phyloP scores from a whole-genome alignment of 2,797 vertebrate genomes.

The Odontamblyopus lacepedii region DNA sequence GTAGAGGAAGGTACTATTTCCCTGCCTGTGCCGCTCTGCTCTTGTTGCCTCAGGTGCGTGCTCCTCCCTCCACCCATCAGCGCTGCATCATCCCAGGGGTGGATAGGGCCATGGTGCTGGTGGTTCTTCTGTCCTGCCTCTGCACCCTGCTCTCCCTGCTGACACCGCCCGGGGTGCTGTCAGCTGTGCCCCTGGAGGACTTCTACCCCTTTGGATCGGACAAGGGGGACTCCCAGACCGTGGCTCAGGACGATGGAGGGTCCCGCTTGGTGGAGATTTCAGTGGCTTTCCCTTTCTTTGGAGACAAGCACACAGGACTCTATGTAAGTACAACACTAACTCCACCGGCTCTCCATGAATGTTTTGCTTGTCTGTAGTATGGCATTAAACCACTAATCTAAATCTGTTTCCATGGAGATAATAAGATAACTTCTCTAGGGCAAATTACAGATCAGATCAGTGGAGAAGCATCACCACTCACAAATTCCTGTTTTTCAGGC shows the following conservation, averaged over 20 bases:
- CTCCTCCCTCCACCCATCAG: conserved; percentile 58
- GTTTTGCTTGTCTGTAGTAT: no score
- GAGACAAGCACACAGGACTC: conserved; percentile 89
- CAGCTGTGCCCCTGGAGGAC: conserved; percentile 84
- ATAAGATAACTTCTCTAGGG: no score
- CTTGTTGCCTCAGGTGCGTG: conserved; percentile 68
- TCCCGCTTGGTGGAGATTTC: conserved; percentile 90
- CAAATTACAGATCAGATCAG: no score
- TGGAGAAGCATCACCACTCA: no score
- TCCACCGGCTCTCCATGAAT: background rate
- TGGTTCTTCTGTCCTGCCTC: conserved; percentile 76
- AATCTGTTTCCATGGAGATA: no score
- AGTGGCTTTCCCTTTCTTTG: conserved; percentile 91
- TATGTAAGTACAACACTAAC: conserved; percentile 86
- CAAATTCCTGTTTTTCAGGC: no score
- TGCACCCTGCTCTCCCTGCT: conserved; percentile 70
- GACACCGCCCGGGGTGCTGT: conserved; percentile 66
- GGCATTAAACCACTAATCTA: no score
- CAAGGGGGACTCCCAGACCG: conserved; percentile 85
- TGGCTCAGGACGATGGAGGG: conserved; percentile 92
- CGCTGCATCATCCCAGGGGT: conserved; percentile 69
- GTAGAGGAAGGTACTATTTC: conserved; percentile 53
- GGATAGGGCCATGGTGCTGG: conserved; percentile 81
- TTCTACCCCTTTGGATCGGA: conserved; percentile 92
- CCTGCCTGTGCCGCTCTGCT: conserved; percentile 60